Evolutionary conservation across 2,113 vertebrate genomes (phyloP).

Genomic region (Hipposideros armiger): DNA sequence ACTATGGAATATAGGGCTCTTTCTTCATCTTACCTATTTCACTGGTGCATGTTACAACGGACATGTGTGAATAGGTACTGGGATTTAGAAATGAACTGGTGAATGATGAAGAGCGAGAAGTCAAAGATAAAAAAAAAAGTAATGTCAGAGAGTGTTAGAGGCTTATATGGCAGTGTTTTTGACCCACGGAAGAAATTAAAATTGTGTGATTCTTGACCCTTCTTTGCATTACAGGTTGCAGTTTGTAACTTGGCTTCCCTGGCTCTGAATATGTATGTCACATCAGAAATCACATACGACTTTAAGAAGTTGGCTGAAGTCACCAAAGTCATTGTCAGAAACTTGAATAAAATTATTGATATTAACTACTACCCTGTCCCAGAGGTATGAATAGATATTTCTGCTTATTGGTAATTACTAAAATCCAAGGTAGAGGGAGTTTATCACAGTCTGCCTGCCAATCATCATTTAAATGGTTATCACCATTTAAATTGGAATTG

Average conservation of each 20-base stretch:
- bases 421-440: not conserved
- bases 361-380: constrained; percentile 97
- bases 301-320: constrained; percentile 95
- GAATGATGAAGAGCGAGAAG: constrained; percentile 27
- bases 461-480: constrained; percentile 29
- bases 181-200: constrained; percentile 19
- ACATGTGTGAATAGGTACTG: not conserved
- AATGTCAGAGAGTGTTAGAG: not conserved
- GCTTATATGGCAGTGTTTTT: not conserved
- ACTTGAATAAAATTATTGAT: constrained; percentile 99
- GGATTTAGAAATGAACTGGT: constrained; percentile 18
- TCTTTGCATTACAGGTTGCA: constrained; percentile 89
- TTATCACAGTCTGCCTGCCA: not conserved
- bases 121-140: constrained; percentile 13
- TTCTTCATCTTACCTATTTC: not conserved
- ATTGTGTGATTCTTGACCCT: not conserved
- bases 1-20: not conserved
- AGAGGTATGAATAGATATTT: constrained; percentile 90
- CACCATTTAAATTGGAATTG: not conserved
- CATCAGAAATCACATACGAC: constrained; percentile 92
- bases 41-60: not conserved
- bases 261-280: constrained; percentile 98
- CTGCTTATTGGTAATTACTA: constrained; percentile 8
- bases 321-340: constrained; percentile 95
- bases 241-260: constrained; percentile 98